Base-by-base conservation (phyloP, 2,113 vertebrate species). In the Gila orcuttii region DNA sequence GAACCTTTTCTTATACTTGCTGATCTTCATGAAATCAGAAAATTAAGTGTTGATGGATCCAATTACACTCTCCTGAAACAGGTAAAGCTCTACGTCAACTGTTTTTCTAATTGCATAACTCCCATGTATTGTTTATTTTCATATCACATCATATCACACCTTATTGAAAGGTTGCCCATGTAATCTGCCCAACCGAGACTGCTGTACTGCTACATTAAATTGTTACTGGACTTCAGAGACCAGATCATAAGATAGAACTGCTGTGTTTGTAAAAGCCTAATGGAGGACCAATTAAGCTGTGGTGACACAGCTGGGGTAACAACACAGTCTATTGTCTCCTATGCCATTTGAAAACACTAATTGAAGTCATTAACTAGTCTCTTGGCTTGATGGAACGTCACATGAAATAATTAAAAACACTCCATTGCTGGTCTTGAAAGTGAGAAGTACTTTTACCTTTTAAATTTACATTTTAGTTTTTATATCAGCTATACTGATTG, bases 61-160 rank as follows among this genome's bases (percentile, higher is more conserved):
- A 99, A 99, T 92, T 99, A 99, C 91, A 99, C 97, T 88, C 96
- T 98, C 90, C 91, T 99, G 91, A 99, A 99, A 94, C 98, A 99
- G 97, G 98, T 98, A 95, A 83, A 80, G 66, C 31, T 80, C 28
- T 60, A 42, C 73, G 4, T 64, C 11, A 23, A 17, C 47, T 82
- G 79, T 45, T 64, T 81, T 57, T 23, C 8, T 66, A 81, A 81
- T 11, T 31, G 3, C 19, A 80, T 47, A 59, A 8, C 8, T 31
- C 33, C 25, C 39, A 33, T 71, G 36, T 36, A 10, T 55, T 59
- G 69, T 85, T 45, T 80, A 33, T 62, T 50, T 79, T 80, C 28
- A 66, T n/a, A 12, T 1, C 47, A 52, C 50, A 15, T 15, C 50
- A 9, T 42, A 42, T 42, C 39, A 3, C 69, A 15, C 36, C 17